These are phyloP conservation scores for Oceanodroma tethys DNA, from an alignment of 2,113 vertebrate species.

Conservation along the genomic window DNA sequence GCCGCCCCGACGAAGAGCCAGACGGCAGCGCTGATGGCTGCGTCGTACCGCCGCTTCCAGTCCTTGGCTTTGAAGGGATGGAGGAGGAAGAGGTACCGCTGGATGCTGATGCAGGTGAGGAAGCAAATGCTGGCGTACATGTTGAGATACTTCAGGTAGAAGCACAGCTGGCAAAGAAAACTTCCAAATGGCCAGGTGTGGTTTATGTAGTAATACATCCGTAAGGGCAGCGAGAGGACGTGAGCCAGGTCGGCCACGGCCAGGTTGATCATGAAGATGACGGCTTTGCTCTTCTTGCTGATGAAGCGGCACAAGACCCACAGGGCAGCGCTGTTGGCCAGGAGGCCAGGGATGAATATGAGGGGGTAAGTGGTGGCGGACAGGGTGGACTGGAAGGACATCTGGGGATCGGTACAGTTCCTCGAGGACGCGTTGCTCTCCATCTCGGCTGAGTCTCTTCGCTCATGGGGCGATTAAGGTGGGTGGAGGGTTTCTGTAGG, in stretches of 20 bases:
- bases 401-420: conserved; percentile 54
- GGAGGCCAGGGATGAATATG: conserved; percentile 84
- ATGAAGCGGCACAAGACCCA: conserved; percentile 84
- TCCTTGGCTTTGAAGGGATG: conserved; percentile 79
- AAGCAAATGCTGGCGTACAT: conserved; percentile 89
- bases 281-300: conserved; percentile 82
- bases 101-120: conserved; percentile 87
- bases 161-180: conserved; percentile 81
- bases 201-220: conserved; percentile 84
- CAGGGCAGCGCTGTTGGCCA: conserved; percentile 83
- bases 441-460: neutral
- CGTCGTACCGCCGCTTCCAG: conserved; percentile 85
- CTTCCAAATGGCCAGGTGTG: conserved; percentile 81
- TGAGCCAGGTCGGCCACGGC: conserved; percentile 84
- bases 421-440: neutral
- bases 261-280: conserved; percentile 92
- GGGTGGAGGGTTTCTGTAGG: conserved; percentile 13
- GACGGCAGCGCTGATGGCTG: conserved; percentile 69
- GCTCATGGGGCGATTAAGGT: neutral
- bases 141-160: conserved; percentile 91
- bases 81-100: conserved; percentile 82
- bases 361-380: conserved; percentile 83
- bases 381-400: conserved; percentile 69
- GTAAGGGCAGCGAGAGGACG: conserved; percentile 81
- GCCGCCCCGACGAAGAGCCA: conserved; percentile 80